Base-by-base conservation (phyloP, 1,140 invertebrate species). In the Tenebrio molitor region DNA sequence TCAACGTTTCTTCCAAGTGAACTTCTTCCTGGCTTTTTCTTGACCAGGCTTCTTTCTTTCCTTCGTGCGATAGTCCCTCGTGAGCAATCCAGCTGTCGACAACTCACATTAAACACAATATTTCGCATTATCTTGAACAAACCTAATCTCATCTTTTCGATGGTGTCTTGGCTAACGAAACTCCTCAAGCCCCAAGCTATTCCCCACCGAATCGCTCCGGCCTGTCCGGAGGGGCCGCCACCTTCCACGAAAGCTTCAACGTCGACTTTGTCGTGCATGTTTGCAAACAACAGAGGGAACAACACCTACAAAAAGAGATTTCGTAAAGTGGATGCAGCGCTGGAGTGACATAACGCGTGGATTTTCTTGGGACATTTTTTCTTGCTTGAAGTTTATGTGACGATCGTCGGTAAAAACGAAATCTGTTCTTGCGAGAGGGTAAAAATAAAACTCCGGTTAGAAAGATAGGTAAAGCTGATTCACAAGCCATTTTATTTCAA, bases 31-130 rank as follows among this genome's bases (percentile, higher is more conserved):
- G 23, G 97, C 95, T 79, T 93, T 93, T 81, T 89, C 89, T 86
- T 97, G 95, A 41, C 97, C 97, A 42, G 91, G 91, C 88, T 99
- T 98, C 89, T 97, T 97, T 77, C 97, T 89, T 84, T 99, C 97
- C 73, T 88, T 89, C 23, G 80, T 84, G 67, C 97, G 87, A 53
- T 84, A 86, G 83, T 99, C 97, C 80, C 86, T 85, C 25, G 93
- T 95, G 19, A 99, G 84, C 69, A 99, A 83, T 44, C 97, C 97
- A 85, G 96, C 97, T 92, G 10, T 41, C 14, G 78, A 80, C 88
- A 75, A 63, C 66, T 12, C 25, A 23, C 50, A 71, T 66, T 1
- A 17, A 15, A 4, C 17, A 4, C 14, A 68, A 58, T 17, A 0
- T 6, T 16, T 29, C 12, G 44, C 36, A 4, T 21, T 17, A 64